Conservation (phyloP, 2,113 vertebrate species). For the Xyliphius kryptos region DNA sequence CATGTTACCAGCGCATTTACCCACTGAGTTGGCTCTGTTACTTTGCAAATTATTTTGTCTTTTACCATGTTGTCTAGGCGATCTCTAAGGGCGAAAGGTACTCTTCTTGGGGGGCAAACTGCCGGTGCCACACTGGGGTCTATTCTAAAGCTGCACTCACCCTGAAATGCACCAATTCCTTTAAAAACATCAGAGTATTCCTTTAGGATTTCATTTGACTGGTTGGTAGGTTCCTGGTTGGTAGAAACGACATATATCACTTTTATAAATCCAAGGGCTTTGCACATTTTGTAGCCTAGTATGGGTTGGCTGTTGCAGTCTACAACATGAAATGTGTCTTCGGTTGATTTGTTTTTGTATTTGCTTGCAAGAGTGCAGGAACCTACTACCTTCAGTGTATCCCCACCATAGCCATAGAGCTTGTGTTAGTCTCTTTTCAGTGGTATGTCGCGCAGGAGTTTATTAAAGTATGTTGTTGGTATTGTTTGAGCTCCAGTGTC, state of each 20-base stretch:
- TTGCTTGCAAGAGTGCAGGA: conserved; percentile 8
- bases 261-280: neutral
- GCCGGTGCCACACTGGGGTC: conserved; percentile 15
- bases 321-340: neutral
- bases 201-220: neutral
- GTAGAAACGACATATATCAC: neutral
- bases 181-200: conserved; percentile 29
- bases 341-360: conserved; percentile 2
- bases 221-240: neutral
- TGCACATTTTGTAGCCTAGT: neutral
- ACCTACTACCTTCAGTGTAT: conserved; percentile 6
- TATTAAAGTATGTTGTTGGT: too few species aligned
- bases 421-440: conserved; percentile 1
- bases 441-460: conserved; percentile 5
- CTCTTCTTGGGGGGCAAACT: conserved; percentile 11
- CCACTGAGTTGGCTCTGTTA: conserved; percentile 32
- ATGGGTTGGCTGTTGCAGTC: conserved; percentile 4
- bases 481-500: conserved; percentile 23
- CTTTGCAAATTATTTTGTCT: conserved; percentile 11
- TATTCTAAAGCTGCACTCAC: conserved; percentile 27
- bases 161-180: conserved; percentile 30
- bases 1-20: conserved; percentile 20
- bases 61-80: conserved; percentile 22
- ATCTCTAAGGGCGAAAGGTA: conserved; percentile 17
- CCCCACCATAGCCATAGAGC: neutral